Evolutionary conservation across 2,797 vertebrate genomes (phyloP).

Genomic region (Paedocypris micromegethes): DNA sequence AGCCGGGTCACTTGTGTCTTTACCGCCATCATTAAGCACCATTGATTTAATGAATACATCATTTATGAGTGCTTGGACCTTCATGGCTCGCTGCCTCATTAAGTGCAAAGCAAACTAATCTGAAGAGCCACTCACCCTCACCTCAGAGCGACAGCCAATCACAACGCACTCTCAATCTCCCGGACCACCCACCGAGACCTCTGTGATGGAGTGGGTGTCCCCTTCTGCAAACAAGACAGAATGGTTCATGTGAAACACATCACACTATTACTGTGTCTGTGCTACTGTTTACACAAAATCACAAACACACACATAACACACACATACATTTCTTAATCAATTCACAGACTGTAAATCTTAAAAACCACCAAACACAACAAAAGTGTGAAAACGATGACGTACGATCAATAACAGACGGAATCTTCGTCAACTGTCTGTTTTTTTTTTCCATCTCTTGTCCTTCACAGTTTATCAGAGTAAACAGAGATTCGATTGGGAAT

Average conservation of each 20-base stretch:
- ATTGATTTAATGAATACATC: conserved; percentile 72
- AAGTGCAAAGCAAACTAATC: conserved; percentile 75
- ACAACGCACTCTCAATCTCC: conserved; percentile 10
- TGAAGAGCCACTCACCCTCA: conserved; percentile 72
- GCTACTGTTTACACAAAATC: conserved; percentile 1
- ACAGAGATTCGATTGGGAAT: conserved; percentile 38
- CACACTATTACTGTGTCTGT: background rate
- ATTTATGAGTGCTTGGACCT: conserved; percentile 77
- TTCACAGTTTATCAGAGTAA: conserved; percentile 22
- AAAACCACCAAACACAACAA: too few relatives aligned
- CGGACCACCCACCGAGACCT: conserved; percentile 28
- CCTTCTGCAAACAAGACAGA: conserved; percentile 2
- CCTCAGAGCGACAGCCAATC: conserved; percentile 61
- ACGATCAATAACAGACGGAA: too few relatives aligned
- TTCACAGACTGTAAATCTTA: too few relatives aligned
- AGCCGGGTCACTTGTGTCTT: conserved; percentile 64
- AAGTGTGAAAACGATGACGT: too few relatives aligned
- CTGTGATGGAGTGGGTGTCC: background rate
- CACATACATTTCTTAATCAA: too few relatives aligned
- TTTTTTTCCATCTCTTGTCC: conserved; percentile 18
- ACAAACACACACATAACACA: too few relatives aligned
- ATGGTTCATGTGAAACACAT: background rate
- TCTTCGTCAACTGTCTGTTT: background rate
- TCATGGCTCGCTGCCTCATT: conserved; percentile 73
- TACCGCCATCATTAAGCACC: conserved; percentile 73